These are phyloP conservation scores for Spisula solida DNA, from an alignment of 2,888 invertebrate species.

Conservation along the genomic window DNA sequence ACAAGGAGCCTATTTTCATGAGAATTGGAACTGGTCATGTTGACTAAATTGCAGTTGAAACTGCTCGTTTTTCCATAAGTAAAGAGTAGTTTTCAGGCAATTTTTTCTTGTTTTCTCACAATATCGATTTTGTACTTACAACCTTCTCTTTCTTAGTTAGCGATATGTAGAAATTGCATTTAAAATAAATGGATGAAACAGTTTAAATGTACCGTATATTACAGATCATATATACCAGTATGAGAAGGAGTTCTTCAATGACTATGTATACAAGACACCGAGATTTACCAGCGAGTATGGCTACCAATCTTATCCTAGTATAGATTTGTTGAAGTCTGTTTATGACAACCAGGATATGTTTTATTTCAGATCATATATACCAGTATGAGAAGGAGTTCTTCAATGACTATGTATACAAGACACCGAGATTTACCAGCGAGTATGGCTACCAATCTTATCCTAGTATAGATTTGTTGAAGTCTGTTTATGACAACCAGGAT, in stretches of 20 bases:
- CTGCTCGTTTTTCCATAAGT: too few species aligned
- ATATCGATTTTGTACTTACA: background rate
- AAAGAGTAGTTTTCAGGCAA: too few species aligned
- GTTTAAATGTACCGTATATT: constrained; percentile 27
- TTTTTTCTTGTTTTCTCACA: too few species aligned
- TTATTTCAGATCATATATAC: constrained; percentile 93
- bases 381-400: constrained; percentile 94
- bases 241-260: constrained; percentile 93
- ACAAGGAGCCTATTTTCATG: too few species aligned
- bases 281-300: constrained; percentile 99
- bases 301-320: constrained; percentile 95
- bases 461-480: constrained; percentile 90
- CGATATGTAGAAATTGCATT: too few species aligned
- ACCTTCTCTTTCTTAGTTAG: too few species aligned
- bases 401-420: constrained; percentile 92
- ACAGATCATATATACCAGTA: constrained; percentile 95
- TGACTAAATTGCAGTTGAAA: too few species aligned
- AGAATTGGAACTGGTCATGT: too few species aligned
- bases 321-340: constrained; percentile 90
- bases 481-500: constrained; percentile 87
- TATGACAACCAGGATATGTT: constrained; percentile 84
- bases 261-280: constrained; percentile 92
- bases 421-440: constrained; percentile 96
- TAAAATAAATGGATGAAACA: too few species aligned
- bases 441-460: constrained; percentile 98